Percentiles rank a stretch among this genome's conserved stretches.
Conservation (phyloP, 2,888 invertebrate genomes). For the Erebia aethiops region DNA sequence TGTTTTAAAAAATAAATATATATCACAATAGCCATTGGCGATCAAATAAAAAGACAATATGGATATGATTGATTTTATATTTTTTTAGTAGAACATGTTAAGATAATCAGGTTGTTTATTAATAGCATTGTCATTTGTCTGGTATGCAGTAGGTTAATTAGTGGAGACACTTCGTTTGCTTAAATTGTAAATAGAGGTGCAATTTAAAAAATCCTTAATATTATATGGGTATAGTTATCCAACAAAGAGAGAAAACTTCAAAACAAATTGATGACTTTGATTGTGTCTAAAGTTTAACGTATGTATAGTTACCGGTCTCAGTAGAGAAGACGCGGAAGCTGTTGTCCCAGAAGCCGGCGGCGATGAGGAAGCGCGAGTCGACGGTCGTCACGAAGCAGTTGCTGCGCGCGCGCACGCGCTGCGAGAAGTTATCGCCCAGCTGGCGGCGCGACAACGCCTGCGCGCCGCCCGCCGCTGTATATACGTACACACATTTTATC, state of each 20-base stretch:
- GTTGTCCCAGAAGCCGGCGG: slow-evolving; percentile 99
- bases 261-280: not conserved
- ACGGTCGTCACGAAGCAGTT: slow-evolving; percentile 99
- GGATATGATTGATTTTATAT: too few species aligned
- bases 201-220: too few species aligned
- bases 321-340: slow-evolving; percentile 99
- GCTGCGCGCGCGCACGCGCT: slow-evolving; percentile 95
- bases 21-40: too few species aligned
- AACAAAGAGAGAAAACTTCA: not conserved
- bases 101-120: too few species aligned
- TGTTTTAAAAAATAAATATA: too few species aligned
- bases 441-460: slow-evolving; percentile 91
- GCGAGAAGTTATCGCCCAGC: slow-evolving; percentile 99
- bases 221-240: not conserved
- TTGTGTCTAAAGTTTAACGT: not conserved
- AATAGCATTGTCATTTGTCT: too few species aligned
- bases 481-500: not conserved
- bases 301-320: slow-evolving; percentile 89
- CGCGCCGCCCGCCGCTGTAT: slow-evolving; percentile 88
- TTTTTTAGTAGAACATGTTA: too few species aligned
- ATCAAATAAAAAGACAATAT: too few species aligned
- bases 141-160: too few species aligned
- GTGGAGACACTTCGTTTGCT: too few species aligned
- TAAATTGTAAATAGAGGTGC: too few species aligned
- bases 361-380: slow-evolving; percentile 97